Conservation (phyloP, 2,888 invertebrate genomes). For the Lomographa bimaculata region DNA sequence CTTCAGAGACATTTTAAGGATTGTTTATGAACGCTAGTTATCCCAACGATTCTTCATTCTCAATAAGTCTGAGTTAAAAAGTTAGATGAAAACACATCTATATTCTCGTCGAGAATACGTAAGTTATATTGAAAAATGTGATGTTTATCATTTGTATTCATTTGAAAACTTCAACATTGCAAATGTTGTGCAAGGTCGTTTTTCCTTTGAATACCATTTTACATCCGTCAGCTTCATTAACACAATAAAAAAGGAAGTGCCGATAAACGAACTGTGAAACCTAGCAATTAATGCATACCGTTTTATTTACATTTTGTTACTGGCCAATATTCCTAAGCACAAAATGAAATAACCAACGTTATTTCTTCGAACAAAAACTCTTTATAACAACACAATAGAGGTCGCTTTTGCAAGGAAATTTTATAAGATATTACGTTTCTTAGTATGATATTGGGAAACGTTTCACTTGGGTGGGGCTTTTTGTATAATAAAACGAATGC, state of each 20-base stretch:
- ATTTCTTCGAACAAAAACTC: conserved; percentile 30
- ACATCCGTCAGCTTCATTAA: conserved; percentile 42
- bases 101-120: conserved; percentile 1
- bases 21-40: too few relatives aligned
- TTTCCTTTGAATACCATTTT: conserved; percentile 30
- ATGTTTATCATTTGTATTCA: conserved; percentile 14
- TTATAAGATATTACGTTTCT: conserved; percentile 31
- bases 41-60: too few relatives aligned
- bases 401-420: conserved; percentile 34
- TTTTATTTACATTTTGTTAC: conserved; percentile 66
- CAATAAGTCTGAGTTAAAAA: background rate
- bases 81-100: background rate
- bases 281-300: conserved; percentile 69
- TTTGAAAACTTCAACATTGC: conserved; percentile 12
- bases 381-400: conserved; percentile 33
- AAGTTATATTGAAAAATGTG: conserved; percentile 10
- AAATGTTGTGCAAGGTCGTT: conserved; percentile 18
- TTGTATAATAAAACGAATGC: conserved; percentile 69
- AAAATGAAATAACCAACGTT: conserved; percentile 35
- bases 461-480: conserved; percentile 62
- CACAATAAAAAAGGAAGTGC: conserved; percentile 41
- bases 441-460: conserved; percentile 41
- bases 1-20: too few relatives aligned
- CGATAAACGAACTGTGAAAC: conserved; percentile 67
- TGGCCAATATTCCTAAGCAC: conserved; percentile 30